Evolutionary conservation across 2,888 invertebrate genomes (phyloP), one percentile per base, ranked within the genome.

Genomic region (Xylota segnis): DNA sequence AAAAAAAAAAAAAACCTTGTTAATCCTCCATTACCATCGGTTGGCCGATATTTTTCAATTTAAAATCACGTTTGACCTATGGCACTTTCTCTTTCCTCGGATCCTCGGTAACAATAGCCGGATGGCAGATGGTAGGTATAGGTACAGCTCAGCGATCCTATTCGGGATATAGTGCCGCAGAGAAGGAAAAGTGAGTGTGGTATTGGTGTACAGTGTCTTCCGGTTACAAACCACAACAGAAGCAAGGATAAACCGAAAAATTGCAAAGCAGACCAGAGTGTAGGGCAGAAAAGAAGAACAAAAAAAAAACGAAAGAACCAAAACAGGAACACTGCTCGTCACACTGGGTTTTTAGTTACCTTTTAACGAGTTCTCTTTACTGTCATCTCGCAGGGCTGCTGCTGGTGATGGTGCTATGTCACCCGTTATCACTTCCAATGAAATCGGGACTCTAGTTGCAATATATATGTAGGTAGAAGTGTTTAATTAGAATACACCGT

Each of bases 21-120:
- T 82, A 86, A 86, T 82, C 66, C 82, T 72, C 77, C 76, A 86
- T 77, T 86, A 77, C 86, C 76, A 68, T 77, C 72, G 86, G 86
- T 82, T 79, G 84, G 84, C 84, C 86, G 82, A 86, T 86, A 86
- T 86, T 86, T 86, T 86, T 82, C 86, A 86, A 82, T 86, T 86
- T 86, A 77, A 82, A 86, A 86, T 82, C 86, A 82, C 72, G 82
- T 86, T 86, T 86, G 82, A 86, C 86, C 86, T 72, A 82, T 77
- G 86, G 86, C 82, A 86, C 86, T 86, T 82, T 86, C 82, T 72
- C 86, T 82, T 82, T 82, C 61, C 71, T 68, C 50, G 43, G 50
- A 77, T 72, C 54, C 52, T 43, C 9, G 16, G 75, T 76, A 81
- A 81, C 81, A 82, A 77, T 68, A 72, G 77, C 77, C 50, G 50